Conservation (phyloP, 2,113 vertebrate species). For the Caracal caracal region DNA sequence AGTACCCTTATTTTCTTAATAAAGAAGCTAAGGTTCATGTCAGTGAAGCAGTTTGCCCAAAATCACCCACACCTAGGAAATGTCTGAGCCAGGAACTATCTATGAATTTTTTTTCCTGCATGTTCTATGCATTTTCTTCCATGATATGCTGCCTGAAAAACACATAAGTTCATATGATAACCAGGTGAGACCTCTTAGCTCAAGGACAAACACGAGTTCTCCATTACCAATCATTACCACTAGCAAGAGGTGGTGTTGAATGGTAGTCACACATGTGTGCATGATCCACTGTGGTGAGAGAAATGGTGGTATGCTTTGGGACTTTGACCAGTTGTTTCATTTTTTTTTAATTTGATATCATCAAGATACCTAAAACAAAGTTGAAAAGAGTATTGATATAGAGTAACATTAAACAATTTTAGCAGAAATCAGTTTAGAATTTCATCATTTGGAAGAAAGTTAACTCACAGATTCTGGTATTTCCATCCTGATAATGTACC, state of each 20-base stretch:
- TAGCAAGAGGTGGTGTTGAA: background rate
- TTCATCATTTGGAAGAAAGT: background rate
- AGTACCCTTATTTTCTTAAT: background rate
- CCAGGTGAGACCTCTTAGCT: background rate
- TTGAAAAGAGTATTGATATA: background rate
- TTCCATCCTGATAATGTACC: background rate
- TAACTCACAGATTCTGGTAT: background rate
- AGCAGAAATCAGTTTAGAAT: background rate
- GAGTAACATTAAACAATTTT: background rate
- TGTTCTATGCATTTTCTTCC: background rate
- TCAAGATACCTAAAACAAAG: background rate
- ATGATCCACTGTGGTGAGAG: background rate
- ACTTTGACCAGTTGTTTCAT: background rate
- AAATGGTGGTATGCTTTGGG: too few species aligned
- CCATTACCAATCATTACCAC: background rate
- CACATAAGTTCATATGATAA: background rate
- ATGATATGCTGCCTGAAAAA: background rate
- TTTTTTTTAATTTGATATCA: background rate
- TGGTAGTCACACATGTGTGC: background rate
- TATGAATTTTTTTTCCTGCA: background rate
- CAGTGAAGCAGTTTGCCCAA: background rate
- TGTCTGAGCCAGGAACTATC: background rate
- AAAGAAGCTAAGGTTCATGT: background rate
- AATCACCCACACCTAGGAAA: background rate
- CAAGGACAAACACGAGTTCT: background rate